Conservation (phyloP, 2,797 vertebrate species). For the Lepus townsendii region DNA sequence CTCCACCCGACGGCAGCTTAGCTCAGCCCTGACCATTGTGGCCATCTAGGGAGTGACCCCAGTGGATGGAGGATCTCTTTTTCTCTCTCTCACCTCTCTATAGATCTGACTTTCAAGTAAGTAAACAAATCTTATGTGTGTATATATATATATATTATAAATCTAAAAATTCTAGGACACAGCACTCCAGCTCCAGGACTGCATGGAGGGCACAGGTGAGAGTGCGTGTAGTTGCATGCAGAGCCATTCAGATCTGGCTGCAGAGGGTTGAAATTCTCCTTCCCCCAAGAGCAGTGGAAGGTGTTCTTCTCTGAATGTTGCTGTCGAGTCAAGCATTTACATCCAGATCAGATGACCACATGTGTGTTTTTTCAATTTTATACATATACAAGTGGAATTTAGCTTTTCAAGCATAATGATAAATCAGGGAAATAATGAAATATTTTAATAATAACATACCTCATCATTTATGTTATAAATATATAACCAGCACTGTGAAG, state of each 20-base stretch:
- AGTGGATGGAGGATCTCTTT: too few species aligned
- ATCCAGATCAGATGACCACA: neutral
- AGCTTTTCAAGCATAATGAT: neutral
- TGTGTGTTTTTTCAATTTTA: neutral
- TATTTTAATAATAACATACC: neutral
- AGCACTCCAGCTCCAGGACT: neutral
- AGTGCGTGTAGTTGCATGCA: neutral
- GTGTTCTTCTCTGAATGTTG: neutral
- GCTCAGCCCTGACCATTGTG: too few species aligned
- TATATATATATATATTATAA: too few species aligned
- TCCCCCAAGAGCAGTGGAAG: constrained; percentile 23
- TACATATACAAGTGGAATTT: neutral
- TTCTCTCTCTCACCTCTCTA: too few species aligned
- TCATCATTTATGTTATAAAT: neutral
- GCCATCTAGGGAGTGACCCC: too few species aligned
- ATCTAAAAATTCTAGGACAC: too few species aligned
- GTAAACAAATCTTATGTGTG: too few species aligned
- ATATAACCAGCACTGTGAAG: neutral
- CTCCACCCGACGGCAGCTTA: too few species aligned
- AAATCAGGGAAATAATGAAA: neutral
- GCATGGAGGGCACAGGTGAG: neutral
- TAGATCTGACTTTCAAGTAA: too few species aligned
- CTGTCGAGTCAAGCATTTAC: neutral
- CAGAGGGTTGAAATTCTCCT: constrained; percentile 14
- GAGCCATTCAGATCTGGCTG: neutral